Conservation (phyloP, 2,113 vertebrate species). For the Cyanoramphus novaezelandiae region DNA sequence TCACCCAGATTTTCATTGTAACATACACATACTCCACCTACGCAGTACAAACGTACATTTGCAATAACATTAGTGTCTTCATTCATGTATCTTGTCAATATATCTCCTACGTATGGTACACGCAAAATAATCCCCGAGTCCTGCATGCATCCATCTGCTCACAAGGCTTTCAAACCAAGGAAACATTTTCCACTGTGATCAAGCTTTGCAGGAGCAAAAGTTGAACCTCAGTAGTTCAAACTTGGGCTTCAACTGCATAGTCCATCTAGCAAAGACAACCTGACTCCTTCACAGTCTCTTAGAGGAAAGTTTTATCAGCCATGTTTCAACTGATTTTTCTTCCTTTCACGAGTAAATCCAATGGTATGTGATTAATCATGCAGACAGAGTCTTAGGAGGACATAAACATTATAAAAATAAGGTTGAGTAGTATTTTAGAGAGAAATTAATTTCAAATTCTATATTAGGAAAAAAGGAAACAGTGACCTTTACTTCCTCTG, state of each 20-base stretch:
- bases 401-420: not conserved
- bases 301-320: not conserved
- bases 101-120: not conserved
- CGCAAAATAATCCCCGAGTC: not conserved
- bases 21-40: too few relatives aligned
- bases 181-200: not conserved
- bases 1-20: not conserved
- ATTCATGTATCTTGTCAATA: accelerated
- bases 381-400: not conserved
- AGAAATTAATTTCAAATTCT: not conserved
- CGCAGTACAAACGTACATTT: not conserved
- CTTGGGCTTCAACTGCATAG: not conserved
- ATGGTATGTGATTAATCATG: not conserved
- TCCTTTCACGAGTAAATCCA: not conserved
- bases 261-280: not conserved
- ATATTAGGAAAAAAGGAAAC: not conserved
- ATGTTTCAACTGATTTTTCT: not conserved
- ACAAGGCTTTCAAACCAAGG: not conserved
- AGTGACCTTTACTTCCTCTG: not conserved
- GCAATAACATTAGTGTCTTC: not conserved
- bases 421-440: not conserved
- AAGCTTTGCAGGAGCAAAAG: not conserved
- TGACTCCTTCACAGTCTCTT: not conserved
- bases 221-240: not conserved
- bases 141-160: not conserved